Percentiles rank a stretch among this genome's conserved stretches.
phyloP scores from a whole-genome alignment of 2,797 vertebrate species.

The Triplophysa yarkandensis region DNA sequence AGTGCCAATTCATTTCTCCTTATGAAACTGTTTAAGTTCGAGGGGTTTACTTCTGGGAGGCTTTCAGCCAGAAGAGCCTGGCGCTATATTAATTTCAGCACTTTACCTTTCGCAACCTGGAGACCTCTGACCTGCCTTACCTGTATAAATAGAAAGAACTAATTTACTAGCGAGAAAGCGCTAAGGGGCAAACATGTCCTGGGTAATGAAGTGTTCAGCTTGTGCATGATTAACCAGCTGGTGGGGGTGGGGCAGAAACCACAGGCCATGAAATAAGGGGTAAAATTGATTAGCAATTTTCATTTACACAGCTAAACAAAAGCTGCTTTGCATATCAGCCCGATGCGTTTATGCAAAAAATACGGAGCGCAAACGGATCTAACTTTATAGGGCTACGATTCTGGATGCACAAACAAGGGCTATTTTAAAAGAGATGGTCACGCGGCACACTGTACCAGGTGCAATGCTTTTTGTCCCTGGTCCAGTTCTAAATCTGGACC shows the following conservation, averaged over 20 bases:
- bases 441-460: conserved; percentile 42
- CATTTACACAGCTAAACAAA: conserved; percentile 88
- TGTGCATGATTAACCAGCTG: conserved; percentile 93
- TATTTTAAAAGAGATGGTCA: conserved; percentile 49
- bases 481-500: conserved; percentile 45
- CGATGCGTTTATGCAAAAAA: conserved; percentile 54
- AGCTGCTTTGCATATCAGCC: conserved; percentile 80
- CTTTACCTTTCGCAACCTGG: conserved; percentile 78
- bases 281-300: conserved; percentile 91
- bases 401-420: conserved; percentile 27
- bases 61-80: conserved; percentile 56
- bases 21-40: conserved; percentile 65
- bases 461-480: conserved; percentile 42
- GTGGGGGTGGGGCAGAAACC: conserved; percentile 90
- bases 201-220: conserved; percentile 95
- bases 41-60: conserved; percentile 59
- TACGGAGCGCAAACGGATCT: conserved; percentile 2
- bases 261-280: conserved; percentile 93
- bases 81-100: conserved; percentile 74
- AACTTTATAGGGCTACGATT: conserved; percentile 39
- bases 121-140: conserved; percentile 84
- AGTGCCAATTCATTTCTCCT: conserved; percentile 63
- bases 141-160: conserved; percentile 87
- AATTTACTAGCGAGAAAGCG: conserved; percentile 83
- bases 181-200: conserved; percentile 91